These are phyloP conservation scores for Arvicola amphibius DNA, from an alignment of 2,797 vertebrate species.

Conservation along the genomic window DNA sequence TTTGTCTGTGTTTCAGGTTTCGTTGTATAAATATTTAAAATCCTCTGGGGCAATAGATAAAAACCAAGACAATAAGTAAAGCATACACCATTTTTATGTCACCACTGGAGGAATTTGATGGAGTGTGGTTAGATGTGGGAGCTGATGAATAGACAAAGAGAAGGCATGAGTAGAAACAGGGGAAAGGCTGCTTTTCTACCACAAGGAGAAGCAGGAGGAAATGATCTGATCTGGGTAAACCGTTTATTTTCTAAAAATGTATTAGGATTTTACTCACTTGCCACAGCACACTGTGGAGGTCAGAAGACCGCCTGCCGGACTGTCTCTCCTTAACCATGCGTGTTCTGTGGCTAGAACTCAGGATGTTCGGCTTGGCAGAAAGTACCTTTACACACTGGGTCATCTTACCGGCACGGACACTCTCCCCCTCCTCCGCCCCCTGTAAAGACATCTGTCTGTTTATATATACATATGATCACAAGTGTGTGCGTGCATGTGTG, in stretches of 20 bases:
- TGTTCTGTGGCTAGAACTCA: not conserved
- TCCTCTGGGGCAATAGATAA: not conserved
- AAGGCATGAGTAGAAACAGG: not conserved
- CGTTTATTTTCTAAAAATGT: not conserved
- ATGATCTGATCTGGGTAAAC: not conserved
- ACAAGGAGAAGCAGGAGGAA: not conserved
- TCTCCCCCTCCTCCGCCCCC: not conserved
- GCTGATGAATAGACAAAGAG: not conserved
- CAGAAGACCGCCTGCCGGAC: no score
- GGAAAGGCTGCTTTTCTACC: conserved; percentile 18
- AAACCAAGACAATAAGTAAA: conserved; percentile 46
- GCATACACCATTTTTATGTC: not conserved
- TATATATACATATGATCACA: not conserved
- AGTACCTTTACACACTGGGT: not conserved
- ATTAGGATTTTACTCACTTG: not conserved
- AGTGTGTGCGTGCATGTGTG: no score
- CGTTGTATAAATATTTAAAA: conserved; percentile 47
- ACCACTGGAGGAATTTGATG: not conserved
- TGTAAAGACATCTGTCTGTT: not conserved
- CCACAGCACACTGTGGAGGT: not conserved
- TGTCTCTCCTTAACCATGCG: not conserved
- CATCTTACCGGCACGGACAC: not conserved
- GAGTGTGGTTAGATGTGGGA: not conserved
- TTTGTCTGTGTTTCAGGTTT: conserved; percentile 15
- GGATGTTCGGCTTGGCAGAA: not conserved